Evolutionary conservation across 1,140 invertebrate genomes (phyloP).

Genomic region (Drosophila hydei): DNA sequence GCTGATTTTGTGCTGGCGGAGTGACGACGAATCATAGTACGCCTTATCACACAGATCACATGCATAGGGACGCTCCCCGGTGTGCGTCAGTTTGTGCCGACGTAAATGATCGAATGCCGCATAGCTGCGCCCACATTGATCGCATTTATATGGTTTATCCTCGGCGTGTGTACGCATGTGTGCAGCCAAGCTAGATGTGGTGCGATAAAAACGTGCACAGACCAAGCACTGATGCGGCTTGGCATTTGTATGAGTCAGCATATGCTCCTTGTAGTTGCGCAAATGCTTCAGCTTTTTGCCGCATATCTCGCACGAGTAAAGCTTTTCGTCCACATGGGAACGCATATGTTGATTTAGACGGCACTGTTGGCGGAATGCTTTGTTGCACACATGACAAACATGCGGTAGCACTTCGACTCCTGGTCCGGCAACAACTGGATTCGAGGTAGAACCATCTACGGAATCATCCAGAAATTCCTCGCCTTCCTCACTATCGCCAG

Average conservation of each 20-base stretch:
- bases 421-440: not conserved
- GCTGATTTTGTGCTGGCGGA: constrained; percentile 77
- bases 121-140: constrained; percentile 62
- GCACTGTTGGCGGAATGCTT: constrained; percentile 61
- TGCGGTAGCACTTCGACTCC: constrained; percentile 45
- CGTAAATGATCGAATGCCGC: constrained; percentile 61
- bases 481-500: constrained; percentile 52
- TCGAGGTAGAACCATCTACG: constrained; percentile 11
- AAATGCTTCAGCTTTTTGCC: constrained; percentile 71
- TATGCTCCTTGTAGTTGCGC: constrained; percentile 78
- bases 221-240: constrained; percentile 73
- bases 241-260: constrained; percentile 72
- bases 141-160: constrained; percentile 66
- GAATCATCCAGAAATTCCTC: constrained; percentile 60
- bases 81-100: constrained; percentile 69
- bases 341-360: constrained; percentile 77
- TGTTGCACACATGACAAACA: constrained; percentile 62
- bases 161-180: constrained; percentile 75
- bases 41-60: constrained; percentile 78
- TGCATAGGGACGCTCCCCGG: constrained; percentile 67
- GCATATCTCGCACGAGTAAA: constrained; percentile 63
- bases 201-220: constrained; percentile 75
- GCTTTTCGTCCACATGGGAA: constrained; percentile 62
- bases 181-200: constrained; percentile 72
- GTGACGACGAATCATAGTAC: constrained; percentile 77